Evolutionary conservation across 2,113 vertebrate species (phyloP).

Genomic region (Riparia riparia): DNA sequence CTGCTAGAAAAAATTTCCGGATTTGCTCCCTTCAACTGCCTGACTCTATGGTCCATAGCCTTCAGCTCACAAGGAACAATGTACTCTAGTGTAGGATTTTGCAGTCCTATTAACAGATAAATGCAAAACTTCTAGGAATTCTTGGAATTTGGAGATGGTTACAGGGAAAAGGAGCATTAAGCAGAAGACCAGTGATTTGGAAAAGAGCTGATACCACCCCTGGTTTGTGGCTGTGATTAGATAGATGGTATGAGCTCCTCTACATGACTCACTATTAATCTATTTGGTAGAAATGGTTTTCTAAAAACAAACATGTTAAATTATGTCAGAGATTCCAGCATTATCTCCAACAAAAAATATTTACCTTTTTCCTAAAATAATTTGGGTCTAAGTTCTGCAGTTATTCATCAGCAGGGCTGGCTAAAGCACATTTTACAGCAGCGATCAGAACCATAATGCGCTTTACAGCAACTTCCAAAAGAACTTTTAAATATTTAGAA

Average conservation of each 20-base stretch:
- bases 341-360: neutral
- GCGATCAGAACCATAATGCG: neutral
- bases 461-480: neutral
- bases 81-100: neutral
- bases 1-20: neutral
- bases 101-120: neutral
- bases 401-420: neutral
- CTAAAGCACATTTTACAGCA: neutral
- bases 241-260: neutral
- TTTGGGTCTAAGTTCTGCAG: neutral
- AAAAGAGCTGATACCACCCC: neutral
- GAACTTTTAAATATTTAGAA: neutral
- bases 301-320: neutral
- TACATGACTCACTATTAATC: neutral
- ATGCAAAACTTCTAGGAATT: neutral
- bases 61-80: neutral
- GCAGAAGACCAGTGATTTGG: neutral
- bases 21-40: neutral
- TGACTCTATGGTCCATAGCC: accelerated
- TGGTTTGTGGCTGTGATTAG: neutral
- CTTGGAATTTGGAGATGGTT: neutral
- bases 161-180: neutral
- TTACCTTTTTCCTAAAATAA: neutral
- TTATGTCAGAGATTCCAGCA: neutral
- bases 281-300: neutral